Evolutionary conservation across 2,113 vertebrate species (phyloP).

Genomic region (Osmerus mordax): DNA sequence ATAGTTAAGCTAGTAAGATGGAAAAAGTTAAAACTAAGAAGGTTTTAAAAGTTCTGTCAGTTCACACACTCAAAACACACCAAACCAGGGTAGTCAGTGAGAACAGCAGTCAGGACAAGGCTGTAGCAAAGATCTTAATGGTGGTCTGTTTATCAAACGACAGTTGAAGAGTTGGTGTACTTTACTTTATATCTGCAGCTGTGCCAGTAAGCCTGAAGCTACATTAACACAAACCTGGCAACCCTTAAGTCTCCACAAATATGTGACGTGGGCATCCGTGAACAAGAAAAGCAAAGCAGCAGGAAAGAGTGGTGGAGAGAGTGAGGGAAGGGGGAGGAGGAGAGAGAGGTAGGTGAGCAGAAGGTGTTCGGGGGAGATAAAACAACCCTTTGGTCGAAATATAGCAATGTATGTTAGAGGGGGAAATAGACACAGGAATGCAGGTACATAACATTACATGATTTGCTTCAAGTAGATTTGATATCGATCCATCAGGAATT

Average conservation of each 20-base stretch:
- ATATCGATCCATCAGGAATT: too few species aligned
- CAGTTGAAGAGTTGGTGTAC: not conserved
- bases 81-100: too few species aligned
- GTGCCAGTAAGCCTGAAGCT: conserved; percentile 2
- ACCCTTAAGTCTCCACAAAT: conserved; percentile 22
- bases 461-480: too few species aligned
- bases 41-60: too few species aligned
- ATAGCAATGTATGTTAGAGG: conserved; percentile 42
- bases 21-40: not conserved
- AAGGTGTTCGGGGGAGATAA: conserved; percentile 13
- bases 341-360: not conserved
- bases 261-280: not conserved
- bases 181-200: conserved; percentile 2
- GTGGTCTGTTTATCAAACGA: not conserved
- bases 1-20: not conserved
- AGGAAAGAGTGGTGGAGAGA: conserved; percentile 10
- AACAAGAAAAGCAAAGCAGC: not conserved
- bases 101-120: not conserved
- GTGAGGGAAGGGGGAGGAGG: conserved; percentile 11
- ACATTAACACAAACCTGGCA: conserved; percentile 23
- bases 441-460: conserved; percentile 29
- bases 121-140: not conserved
- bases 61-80: too few species aligned
- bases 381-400: conserved; percentile 29
- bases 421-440: conserved; percentile 70